Conservation (phyloP, 2,888 invertebrate species). For the Drosophila koepferae region DNA sequence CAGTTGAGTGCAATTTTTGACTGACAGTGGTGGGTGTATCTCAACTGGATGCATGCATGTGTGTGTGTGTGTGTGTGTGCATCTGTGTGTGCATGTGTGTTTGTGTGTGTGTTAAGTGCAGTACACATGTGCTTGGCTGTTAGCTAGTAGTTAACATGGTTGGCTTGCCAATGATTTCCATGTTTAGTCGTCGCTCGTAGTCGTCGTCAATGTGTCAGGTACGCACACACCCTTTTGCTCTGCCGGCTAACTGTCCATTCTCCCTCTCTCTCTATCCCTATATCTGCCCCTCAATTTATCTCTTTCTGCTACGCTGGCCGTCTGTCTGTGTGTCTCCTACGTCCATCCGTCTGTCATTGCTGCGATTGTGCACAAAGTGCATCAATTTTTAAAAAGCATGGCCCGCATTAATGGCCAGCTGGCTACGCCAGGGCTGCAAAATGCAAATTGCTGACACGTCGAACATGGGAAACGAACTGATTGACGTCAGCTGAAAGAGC, state of each 20-base stretch:
- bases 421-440: constrained; percentile 23
- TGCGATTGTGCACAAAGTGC: constrained; percentile 50
- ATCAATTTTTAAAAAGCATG: constrained; percentile 60
- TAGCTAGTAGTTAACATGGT: constrained; percentile 58
- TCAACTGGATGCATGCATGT: neutral
- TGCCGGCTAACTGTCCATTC: constrained; percentile 42
- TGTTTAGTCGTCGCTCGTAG: constrained; percentile 59
- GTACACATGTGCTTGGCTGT: constrained; percentile 23
- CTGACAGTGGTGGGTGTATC: constrained; percentile 50
- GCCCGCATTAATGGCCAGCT: constrained; percentile 44
- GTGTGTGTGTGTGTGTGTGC: constrained; percentile 6
- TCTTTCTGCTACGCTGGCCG: constrained; percentile 16
- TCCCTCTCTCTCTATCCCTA: neutral
- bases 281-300: neutral
- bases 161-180: constrained; percentile 61
- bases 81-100: constrained; percentile 6
- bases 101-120: constrained; percentile 1
- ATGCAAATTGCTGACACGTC: constrained; percentile 61
- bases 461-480: constrained; percentile 31
- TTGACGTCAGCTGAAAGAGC: constrained; percentile 31
- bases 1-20: constrained; percentile 68
- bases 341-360: constrained; percentile 32
- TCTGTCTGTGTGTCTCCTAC: neutral
- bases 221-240: constrained; percentile 24
- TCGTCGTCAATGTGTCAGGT: constrained; percentile 53